Evolutionary conservation across 2,797 vertebrate species (phyloP), one percentile per base, ranked within the genome.

Genomic region (Acridotheres tristis): DNA sequence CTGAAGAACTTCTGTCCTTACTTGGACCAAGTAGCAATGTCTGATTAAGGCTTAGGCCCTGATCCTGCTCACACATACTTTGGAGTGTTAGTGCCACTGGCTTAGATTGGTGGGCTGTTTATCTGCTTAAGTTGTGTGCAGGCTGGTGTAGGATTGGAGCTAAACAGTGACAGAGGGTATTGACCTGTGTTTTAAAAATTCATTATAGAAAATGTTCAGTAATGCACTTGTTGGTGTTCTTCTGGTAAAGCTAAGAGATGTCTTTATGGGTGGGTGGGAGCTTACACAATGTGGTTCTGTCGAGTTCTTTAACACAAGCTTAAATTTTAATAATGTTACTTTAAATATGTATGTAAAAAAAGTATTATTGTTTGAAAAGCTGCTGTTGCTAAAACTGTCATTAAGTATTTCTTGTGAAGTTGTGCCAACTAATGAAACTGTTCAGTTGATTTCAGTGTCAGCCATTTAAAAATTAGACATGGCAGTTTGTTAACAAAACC

Each of bases 301-400:
- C 91, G 53, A 25, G 85, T 95, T 97, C 88, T 96, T 97, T 96
- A 97, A 96, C 91, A 92, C 90, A 63, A 97, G 90, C 81, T 97
- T 97, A 83, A 89, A 93, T 97, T 90, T 97, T 97, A 98, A 97
- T 96, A 74, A 94, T 88, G 86, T 97, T 97, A 96, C 97, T 97
- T 98, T 97, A 96, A 92, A 96, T 95, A 90, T 65, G 3, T 96
- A 89, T 97, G 95, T 96, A 96, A 96, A 97, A 97, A 93, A 96
- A 98, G 96, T 97, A 96, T 97, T 97, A 95, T 59, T 95, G 93
- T 97, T 98, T 94, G 94, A 96, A 94, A 97, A 98, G 97, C 97
- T 98, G 96, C 97, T 97, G 95, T 98, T 97, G 96, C 96, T 97
- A 88, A 96, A 96, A 94, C 89, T 97, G 93, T 98, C 91, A 89